Conservation (phyloP, 2,113 vertebrate species). For the Myotis davidii region DNA sequence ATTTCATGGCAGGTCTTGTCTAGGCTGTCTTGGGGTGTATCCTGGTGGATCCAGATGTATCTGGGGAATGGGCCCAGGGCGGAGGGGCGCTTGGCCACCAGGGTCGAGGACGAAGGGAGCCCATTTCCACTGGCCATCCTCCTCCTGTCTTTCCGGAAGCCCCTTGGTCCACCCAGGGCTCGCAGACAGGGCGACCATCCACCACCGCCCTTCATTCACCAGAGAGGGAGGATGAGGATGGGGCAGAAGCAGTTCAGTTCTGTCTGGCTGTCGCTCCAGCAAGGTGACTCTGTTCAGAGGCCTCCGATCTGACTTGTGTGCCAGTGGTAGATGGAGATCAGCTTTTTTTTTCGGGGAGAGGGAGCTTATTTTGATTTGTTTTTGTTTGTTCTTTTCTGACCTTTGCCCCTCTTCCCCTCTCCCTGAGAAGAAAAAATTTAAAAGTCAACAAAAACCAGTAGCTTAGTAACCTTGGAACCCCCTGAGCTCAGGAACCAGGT, state of each 20-base stretch:
- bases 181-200: conserved; percentile 54
- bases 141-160: conserved; percentile 61
- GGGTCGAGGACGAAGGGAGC: neutral
- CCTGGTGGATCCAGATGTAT: conserved; percentile 88
- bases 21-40: conserved; percentile 85
- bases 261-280: neutral
- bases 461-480: conserved; percentile 82
- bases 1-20: conserved; percentile 88
- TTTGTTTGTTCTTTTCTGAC: conserved; percentile 64
- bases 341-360: conserved; percentile 59
- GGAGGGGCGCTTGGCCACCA: conserved; percentile 59
- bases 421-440: conserved; percentile 74
- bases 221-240: conserved; percentile 1
- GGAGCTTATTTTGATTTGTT: conserved; percentile 52
- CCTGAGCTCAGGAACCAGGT: conserved; percentile 64
- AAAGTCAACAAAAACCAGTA: conserved; percentile 77
- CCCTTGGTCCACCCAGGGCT: neutral
- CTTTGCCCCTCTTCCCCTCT: conserved; percentile 66
- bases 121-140: conserved; percentile 67
- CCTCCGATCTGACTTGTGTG: neutral
- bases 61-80: conserved; percentile 88
- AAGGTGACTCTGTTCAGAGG: neutral
- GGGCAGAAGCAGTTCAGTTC: conserved; percentile 25
- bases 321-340: neutral
- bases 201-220: conserved; percentile 71